Conservation (phyloP, 2,797 vertebrate genomes). For the Phrynocephalus guinanensis region DNA sequence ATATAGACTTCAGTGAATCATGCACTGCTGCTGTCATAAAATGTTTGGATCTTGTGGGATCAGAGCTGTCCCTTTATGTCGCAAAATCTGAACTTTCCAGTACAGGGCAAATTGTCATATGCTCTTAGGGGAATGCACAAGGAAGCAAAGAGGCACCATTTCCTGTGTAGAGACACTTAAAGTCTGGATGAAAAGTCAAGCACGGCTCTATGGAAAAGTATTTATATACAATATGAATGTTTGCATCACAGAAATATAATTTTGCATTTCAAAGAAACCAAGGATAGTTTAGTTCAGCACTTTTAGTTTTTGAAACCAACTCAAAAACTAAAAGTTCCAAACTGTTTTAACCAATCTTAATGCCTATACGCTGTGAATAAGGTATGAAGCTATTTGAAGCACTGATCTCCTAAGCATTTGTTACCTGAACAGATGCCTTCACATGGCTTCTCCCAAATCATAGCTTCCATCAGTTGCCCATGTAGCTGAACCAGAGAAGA, state of each 20-base stretch:
- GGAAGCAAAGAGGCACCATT: conserved; percentile 41
- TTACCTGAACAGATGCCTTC: neutral
- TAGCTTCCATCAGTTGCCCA: neutral
- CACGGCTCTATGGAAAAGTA: conserved; percentile 21
- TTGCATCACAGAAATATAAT: neutral
- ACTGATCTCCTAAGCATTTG: neutral
- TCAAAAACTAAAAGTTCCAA: conserved; percentile 11
- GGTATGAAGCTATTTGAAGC: neutral
- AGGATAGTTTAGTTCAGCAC: neutral
- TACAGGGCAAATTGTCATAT: conserved; percentile 43
- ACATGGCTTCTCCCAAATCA: neutral
- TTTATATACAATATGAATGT: conserved; percentile 9
- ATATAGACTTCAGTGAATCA: conserved; percentile 47
- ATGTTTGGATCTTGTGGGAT: conserved; percentile 54
- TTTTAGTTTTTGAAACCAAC: too few relatives aligned
- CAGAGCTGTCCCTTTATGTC: conserved; percentile 46
- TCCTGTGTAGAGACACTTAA: conserved; percentile 8
- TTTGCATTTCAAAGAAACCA: conserved; percentile 36
- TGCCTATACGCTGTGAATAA: conserved; percentile 4
- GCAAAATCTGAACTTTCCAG: conserved; percentile 44
- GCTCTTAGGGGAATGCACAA: conserved; percentile 43
- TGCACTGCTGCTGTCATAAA: conserved; percentile 55
- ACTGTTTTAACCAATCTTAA: neutral
- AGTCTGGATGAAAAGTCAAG: conserved; percentile 33
- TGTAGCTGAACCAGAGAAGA: neutral